These are phyloP conservation scores for Paracentrotus lividus DNA, from an alignment of 53 echinoderm and acorn worm species.

Conservation along the genomic window DNA sequence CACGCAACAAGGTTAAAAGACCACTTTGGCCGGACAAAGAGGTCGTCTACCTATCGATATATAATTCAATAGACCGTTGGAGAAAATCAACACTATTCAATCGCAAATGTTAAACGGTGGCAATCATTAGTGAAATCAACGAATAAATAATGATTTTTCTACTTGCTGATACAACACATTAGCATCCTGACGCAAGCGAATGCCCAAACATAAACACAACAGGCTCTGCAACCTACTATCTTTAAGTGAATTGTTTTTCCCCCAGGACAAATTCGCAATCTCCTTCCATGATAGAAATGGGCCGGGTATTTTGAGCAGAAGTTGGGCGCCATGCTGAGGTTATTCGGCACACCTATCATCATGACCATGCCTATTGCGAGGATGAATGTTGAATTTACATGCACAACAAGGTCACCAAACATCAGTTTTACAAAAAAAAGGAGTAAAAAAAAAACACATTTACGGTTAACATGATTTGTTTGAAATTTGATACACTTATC, in stretches of 20 bases:
- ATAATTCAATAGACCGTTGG: no score
- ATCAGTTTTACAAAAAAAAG: background rate
- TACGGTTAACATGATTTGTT: background rate
- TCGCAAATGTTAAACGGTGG: background rate
- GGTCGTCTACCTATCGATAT: no score
- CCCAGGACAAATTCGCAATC: constrained; percentile 29
- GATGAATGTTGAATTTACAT: background rate
- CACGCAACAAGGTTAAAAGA: no score
- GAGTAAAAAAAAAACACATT: background rate
- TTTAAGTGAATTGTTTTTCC: constrained; percentile 40
- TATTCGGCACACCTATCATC: background rate
- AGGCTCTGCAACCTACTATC: background rate
- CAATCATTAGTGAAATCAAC: background rate
- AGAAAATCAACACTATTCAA: background rate
- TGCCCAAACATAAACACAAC: constrained; percentile 9
- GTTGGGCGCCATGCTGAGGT: background rate
- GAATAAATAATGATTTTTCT: constrained; percentile 7
- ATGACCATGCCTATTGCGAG: no score
- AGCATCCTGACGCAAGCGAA: constrained; percentile 2
- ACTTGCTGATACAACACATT: no score
- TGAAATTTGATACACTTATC: background rate
- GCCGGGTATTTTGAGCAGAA: constrained; percentile 19
- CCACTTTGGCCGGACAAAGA: no score
- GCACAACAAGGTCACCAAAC: background rate
- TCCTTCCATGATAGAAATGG: constrained; percentile 11